Evolutionary conservation across 2,888 invertebrate genomes (phyloP).

Genomic region (Lepeophtheirus nordmannii): DNA sequence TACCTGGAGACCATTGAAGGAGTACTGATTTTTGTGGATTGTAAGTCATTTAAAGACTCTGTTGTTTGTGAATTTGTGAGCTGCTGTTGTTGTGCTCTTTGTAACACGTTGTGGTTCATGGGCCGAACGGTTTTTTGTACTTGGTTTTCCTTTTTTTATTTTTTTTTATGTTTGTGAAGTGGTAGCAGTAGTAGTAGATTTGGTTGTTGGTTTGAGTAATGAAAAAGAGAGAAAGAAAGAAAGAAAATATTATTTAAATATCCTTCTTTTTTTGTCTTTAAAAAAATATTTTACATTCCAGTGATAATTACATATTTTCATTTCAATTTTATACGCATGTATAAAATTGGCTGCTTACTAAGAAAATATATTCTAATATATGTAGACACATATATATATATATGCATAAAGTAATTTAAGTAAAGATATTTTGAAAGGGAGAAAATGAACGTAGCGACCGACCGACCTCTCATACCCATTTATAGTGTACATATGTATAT

Average conservation of each 20-base stretch:
- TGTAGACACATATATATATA: background rate
- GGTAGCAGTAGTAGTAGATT: too few relatives aligned
- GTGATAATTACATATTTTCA: background rate
- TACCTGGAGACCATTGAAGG: constrained; percentile 36
- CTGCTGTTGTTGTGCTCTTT: background rate
- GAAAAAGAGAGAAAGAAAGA: background rate
- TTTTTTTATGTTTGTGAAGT: too few relatives aligned
- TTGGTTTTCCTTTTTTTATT: background rate
- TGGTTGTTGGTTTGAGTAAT: too few relatives aligned
- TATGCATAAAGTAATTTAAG: too few relatives aligned
- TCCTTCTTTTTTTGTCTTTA: background rate
- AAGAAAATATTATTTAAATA: background rate
- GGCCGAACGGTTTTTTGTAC: background rate
- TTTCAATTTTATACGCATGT: background rate
- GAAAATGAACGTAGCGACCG: too few relatives aligned
- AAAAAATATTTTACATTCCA: background rate
- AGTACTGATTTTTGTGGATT: constrained; percentile 39
- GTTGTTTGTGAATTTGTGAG: constrained; percentile 45
- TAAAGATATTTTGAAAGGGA: too few relatives aligned
- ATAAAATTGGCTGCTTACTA: background rate
- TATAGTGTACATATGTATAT: too few relatives aligned
- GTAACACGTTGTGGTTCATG: background rate
- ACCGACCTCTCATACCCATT: too few relatives aligned
- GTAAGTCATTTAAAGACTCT: constrained; percentile 65
- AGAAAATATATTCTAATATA: background rate